Base-by-base conservation (phyloP, 2,888 invertebrate species). In the Dyspetes luteomarginatus region DNA sequence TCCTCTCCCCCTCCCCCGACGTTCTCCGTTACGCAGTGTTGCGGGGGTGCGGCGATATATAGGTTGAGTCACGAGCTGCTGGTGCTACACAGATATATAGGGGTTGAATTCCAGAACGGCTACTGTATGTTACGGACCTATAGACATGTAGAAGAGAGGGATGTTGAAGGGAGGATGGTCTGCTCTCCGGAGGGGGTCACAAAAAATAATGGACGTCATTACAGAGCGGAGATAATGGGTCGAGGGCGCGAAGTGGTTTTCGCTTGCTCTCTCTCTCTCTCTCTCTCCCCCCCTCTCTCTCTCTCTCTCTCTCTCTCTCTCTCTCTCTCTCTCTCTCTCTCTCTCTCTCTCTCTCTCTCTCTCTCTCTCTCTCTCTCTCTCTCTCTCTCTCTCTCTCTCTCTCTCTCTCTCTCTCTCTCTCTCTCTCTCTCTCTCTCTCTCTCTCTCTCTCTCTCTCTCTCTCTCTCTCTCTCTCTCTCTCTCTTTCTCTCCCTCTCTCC, bases 131-230 rank as follows among this genome's bases (percentile, higher is more conserved):
- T 36, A 36, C 12, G 12, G 3, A 30, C 9, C 1, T 36, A 9
- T 36, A 36, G 9, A 3, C 36, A 1, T n/a, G 45, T 36, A 17
- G 36, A 22, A 45, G 52, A 52, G 55, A 48, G 80, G 41, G 28
- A 76, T 43, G 68, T 26, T 30, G 17, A 72, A 68, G 68, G 76
- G 62, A 22, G 56, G 28, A n/a, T 60, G 64, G 65, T 56, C 56
- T 58, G 64, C 56, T 56, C 74, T 68, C 72, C 48, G 73, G 71
- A 73, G 82, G 84, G 81, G 77, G 73, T 83, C 74, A 85, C 85
- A 89, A 90, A 89, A 90, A 90, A 88, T 88, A 87, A 87, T 88
- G 86, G 87, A 87, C 86, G 86, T 89, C 88, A 88, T 89, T 89
- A 90, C 85, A 84, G 85, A 84, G 82, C 78, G 82, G 77, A 85